A percentile compares a stretch with the other conserved stretches of the same genome.
Evolutionary conservation across 2,888 invertebrate genomes (phyloP).

Genomic region (Conchocele bisecta): DNA sequence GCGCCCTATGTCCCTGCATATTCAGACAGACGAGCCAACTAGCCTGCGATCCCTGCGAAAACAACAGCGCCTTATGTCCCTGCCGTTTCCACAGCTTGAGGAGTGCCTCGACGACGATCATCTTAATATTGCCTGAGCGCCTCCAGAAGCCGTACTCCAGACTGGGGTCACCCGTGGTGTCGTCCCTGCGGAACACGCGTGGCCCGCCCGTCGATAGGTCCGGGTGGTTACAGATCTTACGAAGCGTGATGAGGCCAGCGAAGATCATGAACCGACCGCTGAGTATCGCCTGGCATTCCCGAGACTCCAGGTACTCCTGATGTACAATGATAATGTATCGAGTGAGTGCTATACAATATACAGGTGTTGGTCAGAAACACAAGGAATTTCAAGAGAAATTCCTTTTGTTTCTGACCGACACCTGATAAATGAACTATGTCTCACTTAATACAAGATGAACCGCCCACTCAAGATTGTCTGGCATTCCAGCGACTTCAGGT

Average conservation of each 20-base stretch:
- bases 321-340: too few relatives aligned
- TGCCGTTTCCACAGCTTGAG: slow-evolving; percentile 95
- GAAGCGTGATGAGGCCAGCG: slow-evolving; percentile 81
- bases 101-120: slow-evolving; percentile 93
- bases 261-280: slow-evolving; percentile 80
- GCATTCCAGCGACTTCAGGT: too few relatives aligned
- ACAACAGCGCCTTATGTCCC: slow-evolving; percentile 92
- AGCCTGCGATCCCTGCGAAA: slow-evolving; percentile 92
- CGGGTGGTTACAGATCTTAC: slow-evolving; percentile 83
- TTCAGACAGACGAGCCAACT: too few relatives aligned
- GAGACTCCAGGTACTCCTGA: slow-evolving; percentile 86
- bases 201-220: slow-evolving; percentile 87
- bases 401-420: too few relatives aligned
- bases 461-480: too few relatives aligned
- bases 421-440: too few relatives aligned
- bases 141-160: slow-evolving; percentile 89
- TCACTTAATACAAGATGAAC: too few relatives aligned
- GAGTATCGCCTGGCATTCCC: slow-evolving; percentile 85
- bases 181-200: slow-evolving; percentile 69
- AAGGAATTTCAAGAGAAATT: too few relatives aligned
- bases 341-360: too few relatives aligned
- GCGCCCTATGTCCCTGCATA: slow-evolving; percentile 92
- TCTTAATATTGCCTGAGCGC: slow-evolving; percentile 94
- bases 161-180: slow-evolving; percentile 81
- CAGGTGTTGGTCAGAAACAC: too few relatives aligned